Conservation (phyloP, 2,888 invertebrate species). For the Minunthozetes semirufus region DNA sequence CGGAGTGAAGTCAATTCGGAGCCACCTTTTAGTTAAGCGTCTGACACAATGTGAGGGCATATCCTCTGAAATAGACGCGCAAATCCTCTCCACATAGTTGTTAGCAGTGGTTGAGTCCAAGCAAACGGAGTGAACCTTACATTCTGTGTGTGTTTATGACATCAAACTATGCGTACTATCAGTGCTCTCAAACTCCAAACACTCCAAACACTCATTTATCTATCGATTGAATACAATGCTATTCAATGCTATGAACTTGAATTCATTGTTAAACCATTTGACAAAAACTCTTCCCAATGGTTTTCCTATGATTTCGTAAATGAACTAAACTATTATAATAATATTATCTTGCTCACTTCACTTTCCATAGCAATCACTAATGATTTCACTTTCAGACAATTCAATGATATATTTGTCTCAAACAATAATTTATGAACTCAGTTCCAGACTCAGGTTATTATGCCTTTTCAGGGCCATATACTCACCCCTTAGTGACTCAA, state of each 20-base stretch:
- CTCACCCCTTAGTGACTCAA: not conserved
- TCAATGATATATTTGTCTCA: too few relatives aligned
- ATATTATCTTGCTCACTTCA: too few relatives aligned
- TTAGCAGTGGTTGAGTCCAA: conserved; percentile 20
- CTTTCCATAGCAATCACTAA: too few relatives aligned
- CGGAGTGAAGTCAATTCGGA: not conserved
- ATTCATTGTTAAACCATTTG: not conserved
- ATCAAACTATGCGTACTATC: not conserved
- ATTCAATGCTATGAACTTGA: not conserved
- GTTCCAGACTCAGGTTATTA: too few relatives aligned
- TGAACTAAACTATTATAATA: too few relatives aligned
- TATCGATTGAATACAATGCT: not conserved
- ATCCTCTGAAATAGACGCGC: not conserved
- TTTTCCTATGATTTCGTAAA: too few relatives aligned
- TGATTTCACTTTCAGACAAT: too few relatives aligned
- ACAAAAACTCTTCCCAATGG: too few relatives aligned
- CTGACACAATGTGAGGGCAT: conserved; percentile 7
- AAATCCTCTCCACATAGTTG: not conserved
- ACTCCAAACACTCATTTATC: not conserved
- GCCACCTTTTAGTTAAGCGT: conserved; percentile 9
- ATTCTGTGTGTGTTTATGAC: not conserved
- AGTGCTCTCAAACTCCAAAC: not conserved
- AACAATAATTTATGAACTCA: too few relatives aligned
- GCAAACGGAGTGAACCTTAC: not conserved
- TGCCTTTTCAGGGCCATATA: too few relatives aligned